Conservation (phyloP, 1,140 invertebrate genomes). For the Melipona quadrifasciata region DNA sequence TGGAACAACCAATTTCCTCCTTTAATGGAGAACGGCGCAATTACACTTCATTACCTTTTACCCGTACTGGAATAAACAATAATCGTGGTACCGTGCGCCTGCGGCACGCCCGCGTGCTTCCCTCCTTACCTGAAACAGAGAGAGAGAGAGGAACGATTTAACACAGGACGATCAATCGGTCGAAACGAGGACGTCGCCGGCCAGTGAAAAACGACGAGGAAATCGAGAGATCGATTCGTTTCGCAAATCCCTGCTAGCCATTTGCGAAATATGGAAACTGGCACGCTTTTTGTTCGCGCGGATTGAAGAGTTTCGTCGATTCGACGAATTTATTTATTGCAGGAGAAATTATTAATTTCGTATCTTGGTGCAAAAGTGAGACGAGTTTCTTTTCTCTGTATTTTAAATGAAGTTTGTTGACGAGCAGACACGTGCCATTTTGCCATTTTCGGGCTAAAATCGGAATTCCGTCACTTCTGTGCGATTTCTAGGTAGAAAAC, state of each 20-base stretch:
- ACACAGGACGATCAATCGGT: conserved; percentile 52
- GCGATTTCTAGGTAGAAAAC: too few species aligned
- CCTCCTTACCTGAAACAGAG: conserved; percentile 63
- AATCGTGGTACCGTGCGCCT: conserved; percentile 24
- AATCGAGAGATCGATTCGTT: neutral
- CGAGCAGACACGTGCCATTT: too few species aligned
- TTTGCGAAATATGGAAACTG: neutral
- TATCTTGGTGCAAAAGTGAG: too few species aligned
- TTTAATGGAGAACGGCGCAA: conserved; percentile 43
- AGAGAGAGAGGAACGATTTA: conserved; percentile 59
- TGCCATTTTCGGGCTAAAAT: too few species aligned
- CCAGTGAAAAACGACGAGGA: neutral
- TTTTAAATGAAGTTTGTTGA: too few species aligned
- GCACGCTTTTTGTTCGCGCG: neutral
- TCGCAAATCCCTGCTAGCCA: neutral
- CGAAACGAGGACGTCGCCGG: conserved; percentile 38
- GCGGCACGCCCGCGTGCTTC: neutral
- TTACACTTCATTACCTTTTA: conserved; percentile 65
- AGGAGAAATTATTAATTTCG: too few species aligned
- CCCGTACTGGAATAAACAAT: conserved; percentile 55
- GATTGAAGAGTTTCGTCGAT: neutral
- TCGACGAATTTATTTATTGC: too few species aligned
- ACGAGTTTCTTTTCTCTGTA: too few species aligned
- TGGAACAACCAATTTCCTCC: conserved; percentile 56
- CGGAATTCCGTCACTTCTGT: too few species aligned